Evolutionary conservation across 1,140 invertebrate genomes (phyloP).

Genomic region (Danaus plexippus): DNA sequence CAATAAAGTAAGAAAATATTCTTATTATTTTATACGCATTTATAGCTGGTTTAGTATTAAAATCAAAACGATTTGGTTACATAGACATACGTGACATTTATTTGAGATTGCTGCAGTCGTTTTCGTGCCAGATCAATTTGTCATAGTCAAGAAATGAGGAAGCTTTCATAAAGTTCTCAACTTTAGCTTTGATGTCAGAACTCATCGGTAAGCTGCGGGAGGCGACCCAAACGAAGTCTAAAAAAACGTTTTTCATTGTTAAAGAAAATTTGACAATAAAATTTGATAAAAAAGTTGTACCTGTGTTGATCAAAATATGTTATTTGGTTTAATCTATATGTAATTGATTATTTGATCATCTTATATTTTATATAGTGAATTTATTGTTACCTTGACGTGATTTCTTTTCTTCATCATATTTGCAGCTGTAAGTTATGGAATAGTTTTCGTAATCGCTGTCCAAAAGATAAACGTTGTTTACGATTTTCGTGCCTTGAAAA

Average conservation of each 20-base stretch:
- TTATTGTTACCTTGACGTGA: conserved; percentile 28
- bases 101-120: conserved; percentile 16
- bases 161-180: conserved; percentile 41
- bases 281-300: too few species aligned
- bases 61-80: too few species aligned
- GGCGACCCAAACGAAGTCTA: conserved; percentile 47
- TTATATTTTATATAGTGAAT: too few species aligned
- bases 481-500: conserved; percentile 39
- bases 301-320: too few species aligned
- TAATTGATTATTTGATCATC: too few species aligned
- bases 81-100: too few species aligned
- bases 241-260: conserved; percentile 11
- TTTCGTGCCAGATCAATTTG: conserved; percentile 40
- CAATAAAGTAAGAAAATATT: too few species aligned
- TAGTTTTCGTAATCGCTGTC: conserved; percentile 42
- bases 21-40: too few species aligned
- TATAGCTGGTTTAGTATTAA: too few species aligned
- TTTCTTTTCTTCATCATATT: conserved; percentile 29
- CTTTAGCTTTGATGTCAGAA: conserved; percentile 32
- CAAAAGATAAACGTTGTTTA: conserved; percentile 37
- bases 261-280: too few species aligned
- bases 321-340: too few species aligned
- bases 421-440: conserved; percentile 47
- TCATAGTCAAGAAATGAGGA: conserved; percentile 35
- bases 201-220: conserved; percentile 35